Evolutionary conservation across 2,888 invertebrate genomes (phyloP).

Genomic region (Caenorhabditis sp.): DNA sequence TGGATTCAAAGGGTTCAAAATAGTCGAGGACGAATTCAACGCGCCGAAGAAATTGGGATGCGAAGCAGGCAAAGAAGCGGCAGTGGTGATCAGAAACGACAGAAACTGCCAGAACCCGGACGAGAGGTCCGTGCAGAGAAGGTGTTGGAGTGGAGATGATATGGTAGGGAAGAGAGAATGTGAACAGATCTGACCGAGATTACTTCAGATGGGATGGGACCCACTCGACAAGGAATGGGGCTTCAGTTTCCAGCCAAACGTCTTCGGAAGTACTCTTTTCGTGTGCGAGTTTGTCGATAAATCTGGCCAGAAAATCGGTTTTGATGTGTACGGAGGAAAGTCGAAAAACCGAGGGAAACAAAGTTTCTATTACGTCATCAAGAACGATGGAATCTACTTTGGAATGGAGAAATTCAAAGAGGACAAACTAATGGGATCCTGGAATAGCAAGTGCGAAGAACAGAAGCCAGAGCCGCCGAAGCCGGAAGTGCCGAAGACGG

Average conservation of each 20-base stretch:
- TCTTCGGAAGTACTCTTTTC: conserved; percentile 29
- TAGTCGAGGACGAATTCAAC: conserved; percentile 27
- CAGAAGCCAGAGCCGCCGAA: neutral
- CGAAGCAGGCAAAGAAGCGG: conserved; percentile 38
- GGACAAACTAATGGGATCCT: conserved; percentile 10
- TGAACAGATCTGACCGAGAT: too few species aligned
- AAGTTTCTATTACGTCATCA: conserved; percentile 35
- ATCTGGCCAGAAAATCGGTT: conserved; percentile 42
- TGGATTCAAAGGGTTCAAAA: conserved; percentile 27
- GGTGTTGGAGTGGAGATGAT: conserved; percentile 48
- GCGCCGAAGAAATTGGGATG: conserved; percentile 44
- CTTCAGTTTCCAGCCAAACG: conserved; percentile 30
- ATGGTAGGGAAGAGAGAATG: too few species aligned
- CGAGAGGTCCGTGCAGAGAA: conserved; percentile 11
- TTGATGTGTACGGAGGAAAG: conserved; percentile 57
- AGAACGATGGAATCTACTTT: conserved; percentile 59
- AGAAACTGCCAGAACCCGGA: conserved; percentile 34
- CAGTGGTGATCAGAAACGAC: conserved; percentile 40
- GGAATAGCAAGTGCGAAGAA: conserved; percentile 31
- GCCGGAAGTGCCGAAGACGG: neutral
- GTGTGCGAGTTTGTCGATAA: conserved; percentile 39
- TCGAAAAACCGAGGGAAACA: conserved; percentile 41
- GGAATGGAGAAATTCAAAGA: conserved; percentile 43
- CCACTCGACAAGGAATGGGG: conserved; percentile 29
- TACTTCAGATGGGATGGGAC: conserved; percentile 30